These are phyloP conservation scores for Bombus superbus DNA, from an alignment of 1,140 invertebrate species.

Conservation along the genomic window DNA sequence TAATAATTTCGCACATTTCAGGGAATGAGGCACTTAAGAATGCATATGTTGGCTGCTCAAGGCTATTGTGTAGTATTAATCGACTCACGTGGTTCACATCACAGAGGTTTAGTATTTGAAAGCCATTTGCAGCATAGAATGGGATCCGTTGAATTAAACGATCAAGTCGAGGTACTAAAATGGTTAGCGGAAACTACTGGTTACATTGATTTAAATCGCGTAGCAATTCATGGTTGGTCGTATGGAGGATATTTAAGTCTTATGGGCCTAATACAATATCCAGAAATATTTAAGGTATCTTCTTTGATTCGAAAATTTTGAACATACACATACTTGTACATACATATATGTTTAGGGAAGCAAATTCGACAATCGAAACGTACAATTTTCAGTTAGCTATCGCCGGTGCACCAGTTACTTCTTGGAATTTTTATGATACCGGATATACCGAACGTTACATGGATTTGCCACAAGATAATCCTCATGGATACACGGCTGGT, in stretches of 20 bases:
- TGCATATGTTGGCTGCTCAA: conserved; percentile 97
- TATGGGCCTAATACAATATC: conserved; percentile 92
- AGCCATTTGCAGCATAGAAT: conserved; percentile 93
- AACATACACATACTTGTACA: background rate
- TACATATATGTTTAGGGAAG: background rate
- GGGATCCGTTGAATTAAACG: conserved; percentile 97
- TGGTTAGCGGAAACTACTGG: conserved; percentile 92
- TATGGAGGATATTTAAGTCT: conserved; percentile 96
- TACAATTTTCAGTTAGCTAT: conserved; percentile 87
- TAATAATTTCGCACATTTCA: conserved; percentile 72
- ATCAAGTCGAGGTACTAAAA: conserved; percentile 97
- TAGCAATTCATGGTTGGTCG: conserved; percentile 99
- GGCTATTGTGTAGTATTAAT: conserved; percentile 98
- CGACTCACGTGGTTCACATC: conserved; percentile 96
- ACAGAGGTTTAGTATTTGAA: conserved; percentile 96
- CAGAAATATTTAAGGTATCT: conserved; percentile 91
- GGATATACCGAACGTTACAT: conserved; percentile 99
- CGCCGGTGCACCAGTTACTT: conserved; percentile 98
- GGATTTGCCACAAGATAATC: conserved; percentile 94
- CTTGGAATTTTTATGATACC: conserved; percentile 96
- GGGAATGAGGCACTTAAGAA: conserved; percentile 94
- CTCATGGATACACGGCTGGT: conserved; percentile 89
- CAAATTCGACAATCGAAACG: background rate
- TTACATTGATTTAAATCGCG: conserved; percentile 95
- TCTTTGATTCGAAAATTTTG: conserved; percentile 1